Base-by-base conservation (phyloP, 2,113 vertebrate species). In the Malurus cyaneus region DNA sequence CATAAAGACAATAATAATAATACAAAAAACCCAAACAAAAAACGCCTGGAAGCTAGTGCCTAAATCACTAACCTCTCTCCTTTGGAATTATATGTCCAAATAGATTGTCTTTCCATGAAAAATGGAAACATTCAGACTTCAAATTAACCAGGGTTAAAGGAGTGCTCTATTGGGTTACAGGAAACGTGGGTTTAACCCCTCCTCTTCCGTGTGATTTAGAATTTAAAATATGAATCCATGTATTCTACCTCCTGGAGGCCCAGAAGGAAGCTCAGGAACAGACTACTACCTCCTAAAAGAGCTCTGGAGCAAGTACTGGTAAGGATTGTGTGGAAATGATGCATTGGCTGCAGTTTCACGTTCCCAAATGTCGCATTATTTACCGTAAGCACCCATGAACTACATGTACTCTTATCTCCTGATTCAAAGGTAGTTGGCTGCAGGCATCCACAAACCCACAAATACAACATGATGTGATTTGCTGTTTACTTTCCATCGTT, bases 371-470 rank as follows among this genome's bases (percentile, higher is more conserved):
- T 88, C 86, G 87, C 86, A 25, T 41, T 76, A 70, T 91, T 96
- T 96, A 66, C 92, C 53, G 78, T 61, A 87, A 71, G 73, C 85
- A 90, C 42, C 56, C 86, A 76, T 61, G 89, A 94, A 96, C 88
- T 53, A 66, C 70, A 36, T 12, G 77, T 23, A 87, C 70, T 54
- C 69, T 93, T 96, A 91, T 88, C 77, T 94, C 64, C 34, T 4
- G 56, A 92, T 76, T 92, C 92, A 82, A 95, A 47, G 82, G 86
- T 93, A 93, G 34, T 14, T 95, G 88, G 79, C 82, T 94, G 65
- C 64, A 92, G 85, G 54, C 32, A 92, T 26, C 46, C 76, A 50
- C 53, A 72, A 92, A 88, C n/a, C 28, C 67, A 86, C 69, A 96
- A 95, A 94, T 46, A 65, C 23, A 94, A 70, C 65, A 59, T 18